Base-by-base conservation (phyloP, 2,797 vertebrate genomes). In the Megaceryle alcyon region DNA sequence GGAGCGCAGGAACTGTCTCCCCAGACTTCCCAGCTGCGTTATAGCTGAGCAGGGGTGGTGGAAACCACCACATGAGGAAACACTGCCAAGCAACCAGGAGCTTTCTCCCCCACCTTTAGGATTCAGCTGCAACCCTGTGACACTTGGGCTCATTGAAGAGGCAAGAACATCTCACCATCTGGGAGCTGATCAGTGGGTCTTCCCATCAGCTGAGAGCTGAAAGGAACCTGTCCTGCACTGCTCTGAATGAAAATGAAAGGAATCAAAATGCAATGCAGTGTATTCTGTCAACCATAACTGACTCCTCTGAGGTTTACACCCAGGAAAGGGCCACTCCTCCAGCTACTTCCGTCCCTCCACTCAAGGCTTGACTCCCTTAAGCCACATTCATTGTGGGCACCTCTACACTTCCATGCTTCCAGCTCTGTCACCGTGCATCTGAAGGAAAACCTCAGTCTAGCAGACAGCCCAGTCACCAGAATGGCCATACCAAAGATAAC, bases 161-260 rank as follows among this genome's bases (percentile, higher is more conserved):
- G 66, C 89, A 86, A 75, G 63, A 95, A 87, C 48, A 57, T 91
- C 33, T 48, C 70, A 71, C 65, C 73, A 87, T 59, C 92, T 89
- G 82, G 22, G 59, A 88, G 82, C 71, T 77, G 71, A 23, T 89
- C 93, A 79, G 4, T 44, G 76, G 76, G 41, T 70, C 84, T 82
- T 51, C 29, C 14, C 53, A 84, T 84, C 71, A 87, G 43, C 56
- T 39, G 43, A 56, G 68, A 85, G 51, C 49, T 61, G 49, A 77
- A 86, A 91, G 44, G 53, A 73, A 76, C 59, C 51, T 69, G 65
- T 48, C 66, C 79, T 70, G 15, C 26, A 21, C n/a, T 7, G 63
- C 71, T 73, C 2, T 46, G 59, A 81, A 86, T 35, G n/a, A 37
- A n/a, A 95, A 65, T 18, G 0, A 66, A 60, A 60, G 35, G 12